phyloP scores from a whole-genome alignment of 2,797 vertebrate genomes.

The Anguilla megastoma region DNA sequence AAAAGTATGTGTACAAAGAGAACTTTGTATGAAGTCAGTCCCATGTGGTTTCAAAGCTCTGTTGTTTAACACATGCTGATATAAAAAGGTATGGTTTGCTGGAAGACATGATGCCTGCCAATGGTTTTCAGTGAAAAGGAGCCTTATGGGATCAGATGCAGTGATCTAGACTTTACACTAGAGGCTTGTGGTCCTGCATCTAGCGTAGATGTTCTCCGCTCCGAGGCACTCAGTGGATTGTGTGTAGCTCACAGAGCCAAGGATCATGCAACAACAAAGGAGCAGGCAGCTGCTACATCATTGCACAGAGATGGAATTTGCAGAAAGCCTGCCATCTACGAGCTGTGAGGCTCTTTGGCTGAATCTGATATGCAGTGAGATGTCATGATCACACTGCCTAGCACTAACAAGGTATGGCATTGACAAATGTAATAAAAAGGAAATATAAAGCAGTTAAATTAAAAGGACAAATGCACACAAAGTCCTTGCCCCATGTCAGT shows the following conservation, averaged over 20 bases:
- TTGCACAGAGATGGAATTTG: not conserved
- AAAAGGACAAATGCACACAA: not conserved
- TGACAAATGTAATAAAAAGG: not conserved
- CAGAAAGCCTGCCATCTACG: not conserved
- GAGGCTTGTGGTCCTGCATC: not conserved
- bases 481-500: not conserved
- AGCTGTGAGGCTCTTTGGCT: not conserved
- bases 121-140: not conserved
- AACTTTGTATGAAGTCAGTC: not conserved
- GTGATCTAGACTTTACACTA: conserved; percentile 9
- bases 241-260: not conserved
- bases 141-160: not conserved
- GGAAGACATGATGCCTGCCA: not conserved
- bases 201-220: not conserved
- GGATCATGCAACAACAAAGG: not conserved
- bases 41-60: not conserved
- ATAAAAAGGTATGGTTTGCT: not conserved
- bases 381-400: not conserved
- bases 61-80: not conserved
- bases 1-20: not conserved
- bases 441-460: not conserved
- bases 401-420: not conserved
- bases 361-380: not conserved
- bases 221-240: not conserved
- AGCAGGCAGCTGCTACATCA: not conserved